Evolutionary conservation across 2,888 invertebrate genomes (phyloP).

Genomic region (Spodoptera exigua): DNA sequence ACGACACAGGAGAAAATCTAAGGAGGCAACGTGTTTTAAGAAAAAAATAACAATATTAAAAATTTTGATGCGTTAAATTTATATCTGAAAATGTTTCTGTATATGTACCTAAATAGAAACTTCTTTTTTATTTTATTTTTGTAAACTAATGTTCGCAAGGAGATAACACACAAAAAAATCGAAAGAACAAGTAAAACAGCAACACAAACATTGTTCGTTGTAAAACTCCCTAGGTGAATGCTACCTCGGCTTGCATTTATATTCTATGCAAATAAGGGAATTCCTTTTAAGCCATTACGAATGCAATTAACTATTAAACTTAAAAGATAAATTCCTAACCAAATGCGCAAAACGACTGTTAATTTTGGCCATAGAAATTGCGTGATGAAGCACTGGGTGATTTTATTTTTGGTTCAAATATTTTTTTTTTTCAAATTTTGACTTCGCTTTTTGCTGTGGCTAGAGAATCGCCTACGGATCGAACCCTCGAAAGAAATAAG

Average conservation of each 20-base stretch:
- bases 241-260: constrained; percentile 36
- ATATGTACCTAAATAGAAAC: too few relatives aligned
- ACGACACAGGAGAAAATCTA: too few relatives aligned
- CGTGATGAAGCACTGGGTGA: constrained; percentile 6
- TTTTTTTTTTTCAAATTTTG: background rate
- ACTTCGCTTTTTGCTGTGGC: background rate
- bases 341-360: constrained; percentile 25
- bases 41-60: too few relatives aligned
- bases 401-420: constrained; percentile 13
- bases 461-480: too few relatives aligned
- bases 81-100: too few relatives aligned
- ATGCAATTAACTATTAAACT: constrained; percentile 54
- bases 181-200: constrained; percentile 2
- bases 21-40: too few relatives aligned
- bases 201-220: constrained; percentile 5
- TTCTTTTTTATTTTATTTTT: too few relatives aligned
- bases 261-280: constrained; percentile 53
- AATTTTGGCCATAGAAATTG: constrained; percentile 28
- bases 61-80: too few relatives aligned
- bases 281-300: constrained; percentile 43
- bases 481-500: too few relatives aligned
- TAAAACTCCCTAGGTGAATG: constrained; percentile 19
- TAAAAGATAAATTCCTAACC: constrained; percentile 34
- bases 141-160: too few relatives aligned
- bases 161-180: constrained; percentile 6